These are phyloP conservation scores for Eupsilia transversa DNA, from an alignment of 2,888 invertebrate species.

Conservation along the genomic window DNA sequence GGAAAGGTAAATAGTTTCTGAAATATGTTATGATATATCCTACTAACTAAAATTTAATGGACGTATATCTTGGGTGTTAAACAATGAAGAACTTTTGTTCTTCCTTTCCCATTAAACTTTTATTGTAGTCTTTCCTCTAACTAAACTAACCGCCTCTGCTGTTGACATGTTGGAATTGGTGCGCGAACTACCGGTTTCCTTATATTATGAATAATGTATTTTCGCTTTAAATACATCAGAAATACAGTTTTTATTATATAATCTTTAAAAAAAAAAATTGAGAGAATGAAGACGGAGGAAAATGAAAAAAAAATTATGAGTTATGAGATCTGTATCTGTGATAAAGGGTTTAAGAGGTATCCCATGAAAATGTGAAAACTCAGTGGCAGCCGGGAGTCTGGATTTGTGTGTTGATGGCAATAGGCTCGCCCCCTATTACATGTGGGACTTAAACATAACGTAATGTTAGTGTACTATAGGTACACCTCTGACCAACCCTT, in stretches of 20 bases:
- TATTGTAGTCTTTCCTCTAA: constrained; percentile 6
- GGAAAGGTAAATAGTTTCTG: not conserved
- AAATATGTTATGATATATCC: not conserved
- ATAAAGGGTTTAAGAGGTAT: not conserved
- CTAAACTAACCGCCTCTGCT: constrained; percentile 23
- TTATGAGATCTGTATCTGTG: too few relatives aligned
- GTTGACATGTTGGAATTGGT: constrained; percentile 33
- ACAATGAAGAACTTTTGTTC: not conserved
- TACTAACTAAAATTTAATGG: not conserved
- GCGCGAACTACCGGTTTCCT: not conserved
- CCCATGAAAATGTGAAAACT: not conserved
- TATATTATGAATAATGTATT: not conserved
- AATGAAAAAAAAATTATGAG: too few relatives aligned
- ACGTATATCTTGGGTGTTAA: not conserved
- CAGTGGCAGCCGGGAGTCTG: too few relatives aligned
- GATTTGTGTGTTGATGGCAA: not conserved
- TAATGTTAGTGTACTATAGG: too few relatives aligned
- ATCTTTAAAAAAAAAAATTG: too few relatives aligned
- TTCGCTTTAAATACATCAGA: not conserved
- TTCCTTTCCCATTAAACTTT: not conserved
- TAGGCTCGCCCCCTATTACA: too few relatives aligned
- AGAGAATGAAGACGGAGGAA: too few relatives aligned
- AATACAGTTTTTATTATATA: not conserved
- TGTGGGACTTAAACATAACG: not conserved
- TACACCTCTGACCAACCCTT: too few relatives aligned